phyloP scores from a whole-genome alignment of 2,888 invertebrate genomes.

The Rhimphoctona megacephalus region DNA sequence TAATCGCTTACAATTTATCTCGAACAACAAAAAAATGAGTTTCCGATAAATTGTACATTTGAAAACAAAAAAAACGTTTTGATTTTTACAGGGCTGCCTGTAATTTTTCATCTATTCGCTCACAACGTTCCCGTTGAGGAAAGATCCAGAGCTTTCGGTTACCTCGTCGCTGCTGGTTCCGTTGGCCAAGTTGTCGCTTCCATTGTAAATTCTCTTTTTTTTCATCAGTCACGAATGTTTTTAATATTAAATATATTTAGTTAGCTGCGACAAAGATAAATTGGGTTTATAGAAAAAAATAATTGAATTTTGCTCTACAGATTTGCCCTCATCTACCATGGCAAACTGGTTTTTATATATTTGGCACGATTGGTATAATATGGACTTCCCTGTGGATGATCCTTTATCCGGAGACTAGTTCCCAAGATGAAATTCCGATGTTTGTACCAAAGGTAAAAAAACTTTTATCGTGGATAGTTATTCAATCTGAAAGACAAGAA shows the following conservation, averaged over 20 bases:
- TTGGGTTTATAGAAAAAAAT: background rate
- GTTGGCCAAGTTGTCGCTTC: conserved; percentile 91
- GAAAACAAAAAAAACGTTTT: background rate
- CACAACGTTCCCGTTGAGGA: conserved; percentile 90
- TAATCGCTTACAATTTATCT: background rate
- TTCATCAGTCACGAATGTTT: background rate
- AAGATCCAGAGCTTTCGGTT: conserved; percentile 90
- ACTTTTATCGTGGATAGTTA: background rate
- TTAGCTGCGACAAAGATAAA: background rate
- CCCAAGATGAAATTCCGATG: conserved; percentile 87
- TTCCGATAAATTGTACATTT: background rate
- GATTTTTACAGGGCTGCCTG: conserved; percentile 88
- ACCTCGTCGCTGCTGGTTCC: conserved; percentile 90
- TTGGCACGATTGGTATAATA: conserved; percentile 89
- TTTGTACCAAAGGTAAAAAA: conserved; percentile 86
- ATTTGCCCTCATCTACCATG: conserved; percentile 89
- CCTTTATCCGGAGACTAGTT: conserved; percentile 87
- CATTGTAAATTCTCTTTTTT: conserved; percentile 85
- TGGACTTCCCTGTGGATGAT: conserved; percentile 89
- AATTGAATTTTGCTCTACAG: conserved; percentile 79
- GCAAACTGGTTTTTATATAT: conserved; percentile 89
- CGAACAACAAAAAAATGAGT: background rate
- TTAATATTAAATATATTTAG: background rate
- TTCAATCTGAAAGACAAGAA: too few relatives aligned
- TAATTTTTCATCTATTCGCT: conserved; percentile 91